Evolutionary conservation across 2,797 vertebrate genomes (phyloP).

Genomic region (Notolepis coatsorum): DNA sequence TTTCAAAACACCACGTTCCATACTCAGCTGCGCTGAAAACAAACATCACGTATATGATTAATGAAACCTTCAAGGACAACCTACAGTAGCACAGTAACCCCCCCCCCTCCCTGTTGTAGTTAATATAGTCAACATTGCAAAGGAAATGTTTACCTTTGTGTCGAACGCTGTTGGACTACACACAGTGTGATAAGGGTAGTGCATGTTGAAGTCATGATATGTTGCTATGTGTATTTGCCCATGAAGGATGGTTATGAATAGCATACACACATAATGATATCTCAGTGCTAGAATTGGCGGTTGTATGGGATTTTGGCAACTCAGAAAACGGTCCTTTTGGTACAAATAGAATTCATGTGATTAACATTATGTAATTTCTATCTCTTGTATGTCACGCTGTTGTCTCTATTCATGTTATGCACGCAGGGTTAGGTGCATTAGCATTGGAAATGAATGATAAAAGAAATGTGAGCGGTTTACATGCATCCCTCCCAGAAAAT

Average conservation of each 20-base stretch:
- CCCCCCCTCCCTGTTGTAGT: neutral
- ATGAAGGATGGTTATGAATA: neutral
- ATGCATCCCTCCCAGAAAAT: neutral
- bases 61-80: neutral
- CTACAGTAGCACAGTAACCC: neutral
- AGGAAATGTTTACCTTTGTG: neutral
- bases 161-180: neutral
- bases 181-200: no score
- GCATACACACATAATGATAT: constrained; percentile 6
- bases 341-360: no score
- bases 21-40: neutral
- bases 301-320: no score
- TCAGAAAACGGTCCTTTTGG: no score
- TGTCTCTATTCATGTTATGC: no score
- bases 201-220: neutral
- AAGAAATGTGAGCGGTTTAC: neutral
- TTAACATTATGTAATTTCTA: no score
- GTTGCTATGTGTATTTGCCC: neutral
- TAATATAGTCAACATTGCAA: neutral
- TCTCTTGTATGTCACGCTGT: no score
- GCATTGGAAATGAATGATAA: neutral
- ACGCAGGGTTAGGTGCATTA: no score
- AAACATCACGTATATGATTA: neutral
- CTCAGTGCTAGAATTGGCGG: neutral
- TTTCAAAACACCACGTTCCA: neutral